A percentile compares a stretch with the other conserved stretches of the same genome.
phyloP scores from a whole-genome alignment of 2,888 invertebrate species.

The Perizoma flavofasciatum region DNA sequence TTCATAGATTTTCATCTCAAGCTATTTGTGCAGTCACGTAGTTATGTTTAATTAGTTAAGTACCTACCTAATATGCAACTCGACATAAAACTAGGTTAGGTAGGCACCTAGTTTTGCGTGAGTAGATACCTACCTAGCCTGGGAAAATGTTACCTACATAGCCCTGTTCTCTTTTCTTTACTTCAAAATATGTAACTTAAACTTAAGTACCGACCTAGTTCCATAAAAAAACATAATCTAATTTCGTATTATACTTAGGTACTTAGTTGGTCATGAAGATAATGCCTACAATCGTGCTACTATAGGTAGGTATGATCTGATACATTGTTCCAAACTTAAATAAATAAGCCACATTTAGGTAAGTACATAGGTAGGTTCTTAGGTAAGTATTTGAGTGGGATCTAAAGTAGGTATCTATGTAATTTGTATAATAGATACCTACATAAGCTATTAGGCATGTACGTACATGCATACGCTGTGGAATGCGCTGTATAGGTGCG shows the following conservation, averaged over 20 bases:
- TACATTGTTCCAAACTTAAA: constrained; percentile 42
- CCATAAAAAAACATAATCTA: constrained; percentile 21
- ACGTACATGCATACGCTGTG: constrained; percentile 63
- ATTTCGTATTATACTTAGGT: constrained; percentile 34
- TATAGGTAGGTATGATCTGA: constrained; percentile 20
- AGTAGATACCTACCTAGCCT: too few relatives aligned
- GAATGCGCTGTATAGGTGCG: constrained; percentile 65
- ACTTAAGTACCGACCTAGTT: too few relatives aligned
- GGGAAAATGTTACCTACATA: too few relatives aligned
- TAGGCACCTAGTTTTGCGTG: too few relatives aligned
- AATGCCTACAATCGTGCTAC: constrained; percentile 42
- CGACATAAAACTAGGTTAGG: too few relatives aligned
- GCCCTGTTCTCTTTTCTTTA: too few relatives aligned
- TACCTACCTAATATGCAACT: too few relatives aligned
- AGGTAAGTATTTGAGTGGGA: constrained; percentile 35
- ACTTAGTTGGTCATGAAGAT: constrained; percentile 42
- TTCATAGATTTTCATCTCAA: too few relatives aligned
- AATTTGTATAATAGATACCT: constrained; percentile 60
- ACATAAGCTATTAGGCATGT: constrained; percentile 44
- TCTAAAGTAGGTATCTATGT: constrained; percentile 46
- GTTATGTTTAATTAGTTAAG: too few relatives aligned
- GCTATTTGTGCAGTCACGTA: too few relatives aligned
- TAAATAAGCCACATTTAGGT: constrained; percentile 30
- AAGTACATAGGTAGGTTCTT: too few relatives aligned
- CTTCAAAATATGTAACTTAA: too few relatives aligned